Base-by-base conservation (phyloP, 1,140 invertebrate genomes). In the Tachypleus tridentatus region DNA sequence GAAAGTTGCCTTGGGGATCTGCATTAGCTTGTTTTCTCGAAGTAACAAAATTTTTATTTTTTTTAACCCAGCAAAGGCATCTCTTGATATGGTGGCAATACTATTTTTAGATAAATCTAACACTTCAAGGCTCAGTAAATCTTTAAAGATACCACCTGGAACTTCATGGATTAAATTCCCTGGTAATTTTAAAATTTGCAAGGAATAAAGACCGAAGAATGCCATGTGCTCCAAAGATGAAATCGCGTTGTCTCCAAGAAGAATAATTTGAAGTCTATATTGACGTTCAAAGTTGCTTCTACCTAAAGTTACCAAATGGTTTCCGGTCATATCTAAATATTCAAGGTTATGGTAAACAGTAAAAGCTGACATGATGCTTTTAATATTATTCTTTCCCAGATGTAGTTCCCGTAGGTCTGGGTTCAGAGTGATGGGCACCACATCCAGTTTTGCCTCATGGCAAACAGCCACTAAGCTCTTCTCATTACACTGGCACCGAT, bases 351-450 rank as follows among this genome's bases (percentile, higher is more conserved):
- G 82, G 75, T 94, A 94, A 76, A 93, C 92, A 70, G 87, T 86
- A 74, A 93, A 89, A 4, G 87, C 88, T 7, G 85, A 85, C 74
- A 91, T 88, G 57, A 94, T 87, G 29, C 85, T 87, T 75, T 89
- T 89, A 70, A 94, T 91, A 70, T 85, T 85, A 75, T 92, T 94
- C 73, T 88, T 88, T 70, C 85, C 84, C 51, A 94, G 83, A 74
- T 91, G 87, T 10, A 94, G 80, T 11, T 82, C 81, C 75, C 89
- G 87, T 63, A 93, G 89, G 69, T 86, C 87, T 4, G 92, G 92
- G 77, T 94, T 95, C 57, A 95, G 80, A 1, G 90, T 88, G 70
- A 94, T 93, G 52, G 91, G 92, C 57, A 94, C 84, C 10, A 92
- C 87, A 76, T 92, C 89, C 56, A 94, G 79, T 65, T 87, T 88